Evolutionary conservation across 2,113 vertebrate species (phyloP).

Genomic region (Aspidoscelis tigris): DNA sequence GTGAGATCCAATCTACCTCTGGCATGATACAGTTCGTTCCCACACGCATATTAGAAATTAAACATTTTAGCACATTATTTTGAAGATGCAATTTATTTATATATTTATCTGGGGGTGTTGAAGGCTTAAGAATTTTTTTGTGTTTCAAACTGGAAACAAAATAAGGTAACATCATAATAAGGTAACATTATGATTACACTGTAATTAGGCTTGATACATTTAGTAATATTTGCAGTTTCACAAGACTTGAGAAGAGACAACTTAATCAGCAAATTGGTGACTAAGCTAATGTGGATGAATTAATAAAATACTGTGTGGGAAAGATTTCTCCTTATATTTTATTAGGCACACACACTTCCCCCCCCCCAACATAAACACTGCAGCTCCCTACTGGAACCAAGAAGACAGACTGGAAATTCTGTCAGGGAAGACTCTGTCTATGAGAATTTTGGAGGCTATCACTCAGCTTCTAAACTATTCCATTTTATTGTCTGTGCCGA

Average conservation of each 20-base stretch:
- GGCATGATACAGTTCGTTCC: neutral
- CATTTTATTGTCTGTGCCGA: constrained; percentile 46
- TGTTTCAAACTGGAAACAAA: neutral
- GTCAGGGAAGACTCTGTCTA: neutral
- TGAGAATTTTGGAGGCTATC: constrained; percentile 4
- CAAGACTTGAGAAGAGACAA: constrained; percentile 14
- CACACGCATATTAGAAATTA: constrained; percentile 23
- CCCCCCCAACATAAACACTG: constrained; percentile 27
- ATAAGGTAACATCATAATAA: constrained; percentile 21
- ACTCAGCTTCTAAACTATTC: constrained; percentile 24
- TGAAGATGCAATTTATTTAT: constrained; percentile 11
- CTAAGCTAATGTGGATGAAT: neutral
- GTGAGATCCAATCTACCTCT: neutral
- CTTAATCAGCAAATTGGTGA: neutral
- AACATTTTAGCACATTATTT: constrained; percentile 26
- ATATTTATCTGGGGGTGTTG: too few relatives aligned
- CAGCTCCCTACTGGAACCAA: constrained; percentile 37
- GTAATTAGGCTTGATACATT: neutral
- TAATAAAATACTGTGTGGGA: constrained; percentile 17
- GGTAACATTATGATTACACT: neutral
- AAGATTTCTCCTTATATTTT: constrained; percentile 13
- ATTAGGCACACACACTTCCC: neutral
- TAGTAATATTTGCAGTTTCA: neutral
- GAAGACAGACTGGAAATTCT: constrained; percentile 28
- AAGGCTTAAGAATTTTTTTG: neutral